A percentile compares a stretch with the other conserved stretches of the same genome.
Conservation (phyloP, 2,888 invertebrate genomes). For the Exephanes ischioxanthus region DNA sequence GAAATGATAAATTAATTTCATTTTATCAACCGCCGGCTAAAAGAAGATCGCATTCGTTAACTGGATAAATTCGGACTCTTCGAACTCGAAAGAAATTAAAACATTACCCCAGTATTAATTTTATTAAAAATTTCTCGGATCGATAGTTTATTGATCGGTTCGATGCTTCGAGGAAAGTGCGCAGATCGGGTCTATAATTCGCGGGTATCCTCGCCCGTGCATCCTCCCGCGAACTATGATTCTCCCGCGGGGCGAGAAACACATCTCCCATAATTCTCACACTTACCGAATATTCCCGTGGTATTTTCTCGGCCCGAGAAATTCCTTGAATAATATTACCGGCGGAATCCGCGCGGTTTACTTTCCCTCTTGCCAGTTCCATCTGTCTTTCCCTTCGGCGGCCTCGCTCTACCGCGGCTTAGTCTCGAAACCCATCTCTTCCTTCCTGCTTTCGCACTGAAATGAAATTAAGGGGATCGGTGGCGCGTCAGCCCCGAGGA, state of each 20-base stretch:
- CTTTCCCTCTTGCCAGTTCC: neutral
- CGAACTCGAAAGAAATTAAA: neutral
- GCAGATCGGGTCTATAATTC: neutral
- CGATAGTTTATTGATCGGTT: neutral
- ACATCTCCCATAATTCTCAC: conserved; percentile 8
- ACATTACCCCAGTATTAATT: neutral
- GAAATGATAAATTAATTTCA: neutral
- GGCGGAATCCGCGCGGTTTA: conserved; percentile 60
- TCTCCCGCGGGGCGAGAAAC: neutral
- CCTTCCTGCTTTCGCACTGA: conserved; percentile 45
- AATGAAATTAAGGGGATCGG: conserved; percentile 83
- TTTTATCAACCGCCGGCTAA: neutral
- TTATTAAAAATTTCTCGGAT: neutral
- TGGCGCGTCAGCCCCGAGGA: conserved; percentile 79
- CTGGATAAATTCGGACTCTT: neutral
- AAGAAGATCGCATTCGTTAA: neutral
- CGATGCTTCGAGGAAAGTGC: too few relatives aligned
- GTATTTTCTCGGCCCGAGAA: conserved; percentile 47
- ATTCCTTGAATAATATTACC: conserved; percentile 69
- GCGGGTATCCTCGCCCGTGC: too few relatives aligned
- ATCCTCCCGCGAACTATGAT: neutral
- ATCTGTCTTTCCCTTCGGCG: conserved; percentile 35
- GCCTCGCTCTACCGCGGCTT: conserved; percentile 9
- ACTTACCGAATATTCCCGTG: conserved; percentile 3
- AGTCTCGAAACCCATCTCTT: conserved; percentile 44